These are phyloP conservation scores for Phlogophora meticulosa DNA, from an alignment of 2,888 invertebrate genomes.

Conservation along the genomic window DNA sequence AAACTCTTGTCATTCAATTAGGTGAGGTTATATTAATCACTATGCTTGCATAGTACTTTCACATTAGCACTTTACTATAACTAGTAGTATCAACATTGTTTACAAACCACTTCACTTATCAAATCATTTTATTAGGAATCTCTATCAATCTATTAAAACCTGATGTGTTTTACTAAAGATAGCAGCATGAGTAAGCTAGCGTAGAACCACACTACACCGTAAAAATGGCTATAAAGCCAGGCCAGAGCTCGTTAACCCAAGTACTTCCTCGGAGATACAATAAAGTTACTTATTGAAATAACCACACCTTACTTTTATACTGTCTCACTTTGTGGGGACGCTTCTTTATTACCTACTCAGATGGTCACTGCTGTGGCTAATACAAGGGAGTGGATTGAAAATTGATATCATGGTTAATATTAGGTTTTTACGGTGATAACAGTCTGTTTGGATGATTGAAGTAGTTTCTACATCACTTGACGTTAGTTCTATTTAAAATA, in stretches of 20 bases:
- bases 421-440: slow-evolving; percentile 11
- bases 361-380: slow-evolving; percentile 41
- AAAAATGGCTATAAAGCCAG: slow-evolving; percentile 79
- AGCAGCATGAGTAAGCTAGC: slow-evolving; percentile 69
- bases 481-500: background rate
- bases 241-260: slow-evolving; percentile 79
- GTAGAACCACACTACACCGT: slow-evolving; percentile 71
- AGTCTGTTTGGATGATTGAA: slow-evolving; percentile 5
- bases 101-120: slow-evolving; percentile 52
- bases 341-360: slow-evolving; percentile 62
- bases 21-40: background rate
- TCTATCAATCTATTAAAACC: slow-evolving; percentile 63
- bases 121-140: slow-evolving; percentile 56
- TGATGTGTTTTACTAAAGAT: slow-evolving; percentile 67
- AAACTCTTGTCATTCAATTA: too few species aligned
- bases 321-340: slow-evolving; percentile 52
- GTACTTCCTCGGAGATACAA: slow-evolving; percentile 80
- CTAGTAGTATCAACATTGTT: slow-evolving; percentile 22
- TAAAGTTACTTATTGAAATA: slow-evolving; percentile 85
- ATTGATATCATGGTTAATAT: slow-evolving; percentile 41
- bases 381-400: slow-evolving; percentile 57
- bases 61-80: slow-evolving; percentile 1
- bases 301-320: slow-evolving; percentile 75
- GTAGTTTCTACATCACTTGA: background rate
- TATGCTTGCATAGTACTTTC: background rate